phyloP scores from a whole-genome alignment of 1,140 invertebrate species.

The Lycorma delicatula region DNA sequence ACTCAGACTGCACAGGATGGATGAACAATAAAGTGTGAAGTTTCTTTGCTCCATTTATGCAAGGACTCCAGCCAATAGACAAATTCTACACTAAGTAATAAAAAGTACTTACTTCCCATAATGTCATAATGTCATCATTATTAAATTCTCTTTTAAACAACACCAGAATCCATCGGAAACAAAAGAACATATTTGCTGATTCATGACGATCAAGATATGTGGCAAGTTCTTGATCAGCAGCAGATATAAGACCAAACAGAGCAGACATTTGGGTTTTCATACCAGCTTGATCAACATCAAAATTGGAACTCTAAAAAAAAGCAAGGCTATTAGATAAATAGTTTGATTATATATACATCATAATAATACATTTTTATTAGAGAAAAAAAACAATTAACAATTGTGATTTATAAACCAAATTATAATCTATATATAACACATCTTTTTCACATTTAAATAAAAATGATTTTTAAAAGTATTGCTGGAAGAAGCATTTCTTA shows the following conservation, averaged over 20 bases:
- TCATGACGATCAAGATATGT: conserved; percentile 84
- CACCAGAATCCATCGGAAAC: conserved; percentile 87
- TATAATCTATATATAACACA: too few species aligned
- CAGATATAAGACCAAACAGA: conserved; percentile 68
- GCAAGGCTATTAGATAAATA: background rate
- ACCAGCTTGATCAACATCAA: conserved; percentile 94
- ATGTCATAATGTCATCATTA: conserved; percentile 58
- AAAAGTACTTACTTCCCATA: conserved; percentile 38
- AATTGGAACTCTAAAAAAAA: conserved; percentile 71
- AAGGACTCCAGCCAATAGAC: background rate
- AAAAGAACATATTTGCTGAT: conserved; percentile 97
- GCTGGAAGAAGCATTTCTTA: too few species aligned
- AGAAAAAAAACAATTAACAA: too few species aligned
- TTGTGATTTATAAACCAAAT: too few species aligned
- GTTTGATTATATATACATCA: background rate
- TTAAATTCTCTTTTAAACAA: conserved; percentile 76
- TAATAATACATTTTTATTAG: too few species aligned
- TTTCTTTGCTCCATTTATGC: background rate
- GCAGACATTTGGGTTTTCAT: conserved; percentile 90
- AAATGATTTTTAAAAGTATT: too few species aligned
- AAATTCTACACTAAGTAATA: background rate
- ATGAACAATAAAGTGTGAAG: background rate
- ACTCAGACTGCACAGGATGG: background rate
- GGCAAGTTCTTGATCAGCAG: conserved; percentile 75
- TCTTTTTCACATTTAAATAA: too few species aligned